Base-by-base conservation (phyloP, 2,888 invertebrate genomes). In the Eristalinus sepulchralis region DNA sequence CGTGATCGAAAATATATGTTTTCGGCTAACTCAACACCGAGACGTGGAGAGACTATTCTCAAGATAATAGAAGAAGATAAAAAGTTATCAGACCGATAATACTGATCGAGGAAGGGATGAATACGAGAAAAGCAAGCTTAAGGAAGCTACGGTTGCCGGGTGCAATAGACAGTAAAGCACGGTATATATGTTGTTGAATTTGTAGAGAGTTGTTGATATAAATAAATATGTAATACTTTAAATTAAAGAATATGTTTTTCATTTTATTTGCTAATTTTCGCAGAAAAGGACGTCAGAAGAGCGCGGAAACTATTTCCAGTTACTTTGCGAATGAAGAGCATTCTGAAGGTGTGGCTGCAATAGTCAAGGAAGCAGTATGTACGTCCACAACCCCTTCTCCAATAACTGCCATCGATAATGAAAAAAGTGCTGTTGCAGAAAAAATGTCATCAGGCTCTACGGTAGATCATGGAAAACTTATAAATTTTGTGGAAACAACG, bases 81-180 rank as follows among this genome's bases (percentile, higher is more conserved):
- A 17, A 57, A 89, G 0, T 6, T 90, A 0, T 79, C 34, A 31
- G 63, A 85, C 36, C 67, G 77, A 64, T 80, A 85, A 83, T 8
- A 33, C 13, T 1, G n/a, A 4, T 17, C 13, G n/a, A 24, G 8
- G 11, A 3, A 53, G 80, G 13, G 20, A 92, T 92, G 92, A 91
- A 90, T 77, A 89, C 90, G 9, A 90, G 91, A 17, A 90, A 89
- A 88, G 89, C 89, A 0, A 91, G 92, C 82, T 89, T 91, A 53
- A 89, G 88, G 57, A 92, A 92, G 88, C 84, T 92, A 0, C 90
- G 91, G 73, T 73, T 90, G 63, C 89, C 90, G 1, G 79, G 88
- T 33, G 71, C 85, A 55, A 78, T 71, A 39, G 88, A n/a, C 22
- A 64, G 6, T 27, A 53, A 22, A 55, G 27, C 22, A 78, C 91